A percentile compares a stretch with the other conserved stretches of the same genome.
These are phyloP conservation scores for Artemisiospiza belli DNA, from an alignment of 2,113 vertebrate genomes.

Conservation along the genomic window DNA sequence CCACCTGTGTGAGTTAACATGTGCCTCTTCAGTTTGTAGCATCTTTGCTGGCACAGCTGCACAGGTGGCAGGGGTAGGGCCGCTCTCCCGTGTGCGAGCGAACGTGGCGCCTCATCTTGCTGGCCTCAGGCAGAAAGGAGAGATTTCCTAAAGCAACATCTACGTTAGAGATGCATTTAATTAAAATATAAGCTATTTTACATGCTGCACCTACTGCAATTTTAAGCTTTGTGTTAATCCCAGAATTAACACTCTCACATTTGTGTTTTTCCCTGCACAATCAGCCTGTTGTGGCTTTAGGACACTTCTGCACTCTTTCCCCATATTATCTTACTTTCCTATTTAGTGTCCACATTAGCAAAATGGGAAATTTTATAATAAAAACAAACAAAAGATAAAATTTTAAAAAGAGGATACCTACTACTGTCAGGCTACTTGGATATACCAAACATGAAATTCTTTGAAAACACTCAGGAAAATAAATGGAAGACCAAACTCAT, in stretches of 20 bases:
- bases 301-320: not conserved
- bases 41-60: conserved; percentile 74
- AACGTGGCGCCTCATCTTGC: conserved; percentile 71
- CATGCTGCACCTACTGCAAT: not conserved
- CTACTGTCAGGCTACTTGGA: not conserved
- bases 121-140: conserved; percentile 29
- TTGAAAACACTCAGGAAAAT: not conserved
- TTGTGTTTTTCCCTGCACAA: not conserved
- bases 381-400: not conserved
- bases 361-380: not conserved
- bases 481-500: not conserved
- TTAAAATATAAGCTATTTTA: not conserved
- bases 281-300: not conserved
- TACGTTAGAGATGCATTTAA: not conserved
- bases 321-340: not conserved
- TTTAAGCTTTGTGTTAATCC: not conserved
- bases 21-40: conserved; percentile 75
- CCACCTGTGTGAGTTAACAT: conserved; percentile 73
- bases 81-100: conserved; percentile 71
- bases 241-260: not conserved
- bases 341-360: not conserved
- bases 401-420: not conserved
- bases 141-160: not conserved
- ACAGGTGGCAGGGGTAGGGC: conserved; percentile 68
- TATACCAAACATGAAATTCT: not conserved